Evolutionary conservation across 1,140 invertebrate species (phyloP), one percentile per base, ranked within the genome.

Genomic region (Trigoniulus corallinus): DNA sequence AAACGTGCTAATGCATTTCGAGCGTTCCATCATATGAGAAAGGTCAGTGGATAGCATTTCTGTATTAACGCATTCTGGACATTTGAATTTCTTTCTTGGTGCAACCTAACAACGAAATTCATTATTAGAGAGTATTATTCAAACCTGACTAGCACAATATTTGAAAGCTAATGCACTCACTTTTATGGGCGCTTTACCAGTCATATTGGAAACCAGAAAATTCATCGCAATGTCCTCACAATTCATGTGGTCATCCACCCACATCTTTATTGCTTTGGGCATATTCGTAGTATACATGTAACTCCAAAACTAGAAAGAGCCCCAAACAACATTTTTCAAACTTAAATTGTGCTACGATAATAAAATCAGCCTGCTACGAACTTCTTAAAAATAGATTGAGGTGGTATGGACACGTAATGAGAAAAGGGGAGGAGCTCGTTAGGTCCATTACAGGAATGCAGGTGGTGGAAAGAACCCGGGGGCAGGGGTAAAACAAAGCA

Each of bases 81-180:
- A 96, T 67, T 93, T 92, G 69, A 97, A 97, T 63, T 97, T 97
- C 62, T 96, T 96, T n/a, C 91, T 75, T 0, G 91, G 89, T 1
- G 88, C 83, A n/a, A 95, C 86, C 82, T 84, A 62, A 2, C 64
- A 10, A 20, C 42, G 18, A 15, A 7, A 34, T 34, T 34, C 15
- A 34, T 34, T 68, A 52, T 29, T 53, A 43, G 20, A 26, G 56
- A 48, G 43, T 40, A 7, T 22, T 22, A 34, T 34, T 34, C 29
- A 34, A 34, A n/a, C n/a, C n/a, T n/a, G n/a, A n/a, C n/a, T n/a
- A n/a, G n/a, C n/a, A n/a, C n/a, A 34, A 34, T 7, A 34, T 34
- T 7, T 7, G 29, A 34, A 34, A 34, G 29, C 15, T 34, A 34
- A 34, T 7, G 7, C 29, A 34, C 29, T 61, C 67, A 84, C 84